Conservation (phyloP, 1,140 invertebrate genomes). For the Scaptodrosophila lebanonensis region DNA sequence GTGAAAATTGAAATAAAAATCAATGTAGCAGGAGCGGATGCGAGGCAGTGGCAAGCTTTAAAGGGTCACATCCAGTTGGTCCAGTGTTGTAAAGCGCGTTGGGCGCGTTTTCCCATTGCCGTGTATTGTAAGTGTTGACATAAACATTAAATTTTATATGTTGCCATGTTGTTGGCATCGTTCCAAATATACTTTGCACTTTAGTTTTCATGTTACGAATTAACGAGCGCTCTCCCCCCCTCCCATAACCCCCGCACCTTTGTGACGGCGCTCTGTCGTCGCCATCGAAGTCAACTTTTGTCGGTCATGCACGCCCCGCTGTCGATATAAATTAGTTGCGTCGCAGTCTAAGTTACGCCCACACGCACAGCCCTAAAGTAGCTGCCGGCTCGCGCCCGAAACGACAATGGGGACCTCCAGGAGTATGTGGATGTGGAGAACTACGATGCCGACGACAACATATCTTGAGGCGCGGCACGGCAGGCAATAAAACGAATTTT, state of each 20-base stretch:
- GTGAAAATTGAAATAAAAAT: conserved; percentile 75
- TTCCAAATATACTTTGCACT: conserved; percentile 59
- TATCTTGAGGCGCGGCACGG: conserved; percentile 62
- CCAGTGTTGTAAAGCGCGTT: conserved; percentile 49
- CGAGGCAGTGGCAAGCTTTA: conserved; percentile 38
- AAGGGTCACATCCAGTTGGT: conserved; percentile 46
- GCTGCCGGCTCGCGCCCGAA: conserved; percentile 1
- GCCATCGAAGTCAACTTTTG: too few relatives aligned
- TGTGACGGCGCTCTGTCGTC: too few relatives aligned
- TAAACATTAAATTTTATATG: conserved; percentile 73
- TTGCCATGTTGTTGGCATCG: conserved; percentile 30
- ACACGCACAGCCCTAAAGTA: conserved; percentile 52
- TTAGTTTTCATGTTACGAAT: conserved; percentile 71
- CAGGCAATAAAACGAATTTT: conserved; percentile 72
- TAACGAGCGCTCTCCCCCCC: conserved; percentile 53
- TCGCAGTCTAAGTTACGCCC: neutral
- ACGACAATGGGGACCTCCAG: too few relatives aligned
- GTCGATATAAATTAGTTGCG: conserved; percentile 65
- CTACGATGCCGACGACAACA: conserved; percentile 24
- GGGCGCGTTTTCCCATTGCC: conserved; percentile 18
- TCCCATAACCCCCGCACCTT: too few relatives aligned
- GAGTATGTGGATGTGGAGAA: neutral
- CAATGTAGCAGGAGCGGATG: conserved; percentile 55
- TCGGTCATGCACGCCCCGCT: conserved; percentile 1
- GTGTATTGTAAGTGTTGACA: conserved; percentile 68